phyloP scores from a whole-genome alignment of 2,797 vertebrate species.

The Lophius americanus region DNA sequence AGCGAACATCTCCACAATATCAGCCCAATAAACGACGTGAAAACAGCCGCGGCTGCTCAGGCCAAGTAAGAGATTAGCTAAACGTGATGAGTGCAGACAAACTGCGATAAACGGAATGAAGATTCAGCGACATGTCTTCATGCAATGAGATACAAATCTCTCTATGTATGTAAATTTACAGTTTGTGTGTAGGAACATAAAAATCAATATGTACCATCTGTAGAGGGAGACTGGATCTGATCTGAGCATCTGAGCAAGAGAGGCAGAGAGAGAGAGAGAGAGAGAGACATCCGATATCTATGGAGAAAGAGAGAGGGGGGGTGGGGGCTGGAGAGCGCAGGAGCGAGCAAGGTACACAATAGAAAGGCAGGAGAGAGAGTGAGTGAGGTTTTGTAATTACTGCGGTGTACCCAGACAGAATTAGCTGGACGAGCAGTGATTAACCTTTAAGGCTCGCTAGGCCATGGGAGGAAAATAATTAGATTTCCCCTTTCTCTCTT shows the following conservation, averaged over 20 bases:
- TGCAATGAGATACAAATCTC: not conserved
- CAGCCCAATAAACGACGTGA: not conserved
- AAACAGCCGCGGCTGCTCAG: not conserved
- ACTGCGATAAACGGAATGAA: not conserved
- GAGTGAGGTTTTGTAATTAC: slow-evolving; percentile 71
- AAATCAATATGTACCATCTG: not conserved
- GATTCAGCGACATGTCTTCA: not conserved
- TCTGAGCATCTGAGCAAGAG: too few relatives aligned
- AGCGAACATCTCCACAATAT: not conserved
- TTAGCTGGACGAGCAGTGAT: slow-evolving; percentile 80
- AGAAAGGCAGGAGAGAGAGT: slow-evolving; percentile 22
- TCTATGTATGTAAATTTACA: not conserved
- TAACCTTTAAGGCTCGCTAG: slow-evolving; percentile 81
- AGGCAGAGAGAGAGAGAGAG: not conserved
- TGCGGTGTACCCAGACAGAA: slow-evolving; percentile 72
- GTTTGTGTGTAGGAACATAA: not conserved
- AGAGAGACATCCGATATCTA: slow-evolving; percentile 22
- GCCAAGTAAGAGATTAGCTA: not conserved
- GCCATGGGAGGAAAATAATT: slow-evolving; percentile 80
- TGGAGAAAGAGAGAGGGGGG: slow-evolving; percentile 11
- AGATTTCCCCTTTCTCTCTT: slow-evolving; percentile 54
- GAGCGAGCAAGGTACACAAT: slow-evolving; percentile 38
- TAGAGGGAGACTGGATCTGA: not conserved
- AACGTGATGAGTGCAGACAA: not conserved
- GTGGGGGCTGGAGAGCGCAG: not conserved